A percentile compares a stretch with the other conserved stretches of the same genome.
Evolutionary conservation across 2,797 vertebrate species (phyloP).

Genomic region (Heliangelus exortis): DNA sequence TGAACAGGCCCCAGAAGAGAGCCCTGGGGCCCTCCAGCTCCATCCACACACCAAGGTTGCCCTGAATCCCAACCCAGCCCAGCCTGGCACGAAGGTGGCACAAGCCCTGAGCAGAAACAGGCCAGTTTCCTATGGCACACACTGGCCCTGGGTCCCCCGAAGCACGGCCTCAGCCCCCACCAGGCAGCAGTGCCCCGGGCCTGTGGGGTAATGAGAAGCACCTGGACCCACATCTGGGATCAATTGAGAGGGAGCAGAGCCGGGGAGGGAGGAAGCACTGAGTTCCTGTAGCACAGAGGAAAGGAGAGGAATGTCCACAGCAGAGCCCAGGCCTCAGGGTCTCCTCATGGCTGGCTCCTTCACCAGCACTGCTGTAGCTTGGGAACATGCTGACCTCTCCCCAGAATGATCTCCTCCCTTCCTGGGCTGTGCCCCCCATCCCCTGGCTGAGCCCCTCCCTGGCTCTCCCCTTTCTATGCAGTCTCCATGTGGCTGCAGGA

Average conservation of each 20-base stretch:
- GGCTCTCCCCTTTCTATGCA: too few species aligned
- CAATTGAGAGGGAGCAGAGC: conserved; percentile 87
- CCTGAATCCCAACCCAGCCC: not conserved
- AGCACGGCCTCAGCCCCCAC: conserved; percentile 1
- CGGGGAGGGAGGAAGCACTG: conserved; percentile 90
- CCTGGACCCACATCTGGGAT: conserved; percentile 97
- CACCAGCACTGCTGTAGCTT: too few species aligned
- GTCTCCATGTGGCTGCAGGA: accelerated
- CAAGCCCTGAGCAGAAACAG: accelerated
- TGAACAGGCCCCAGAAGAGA: accelerated
- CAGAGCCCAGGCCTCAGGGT: conserved; percentile 63
- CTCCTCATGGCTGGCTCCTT: too few species aligned
- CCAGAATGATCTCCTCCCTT: not conserved
- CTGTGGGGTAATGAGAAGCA: conserved; percentile 74
- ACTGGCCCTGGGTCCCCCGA: conserved; percentile 69
- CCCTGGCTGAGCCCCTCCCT: not conserved
- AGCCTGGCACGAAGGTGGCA: not conserved
- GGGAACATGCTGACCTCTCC: not conserved
- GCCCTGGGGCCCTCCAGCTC: not conserved
- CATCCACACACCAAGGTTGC: not conserved
- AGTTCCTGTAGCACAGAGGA: conserved; percentile 93
- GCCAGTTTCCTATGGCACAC: not conserved
- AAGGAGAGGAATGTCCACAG: conserved; percentile 79
- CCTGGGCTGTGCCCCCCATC: too few species aligned
- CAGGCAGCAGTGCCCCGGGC: conserved; percentile 46